phyloP scores from a whole-genome alignment of 1,140 invertebrate genomes.

The Thalassaphorura encarpata region DNA sequence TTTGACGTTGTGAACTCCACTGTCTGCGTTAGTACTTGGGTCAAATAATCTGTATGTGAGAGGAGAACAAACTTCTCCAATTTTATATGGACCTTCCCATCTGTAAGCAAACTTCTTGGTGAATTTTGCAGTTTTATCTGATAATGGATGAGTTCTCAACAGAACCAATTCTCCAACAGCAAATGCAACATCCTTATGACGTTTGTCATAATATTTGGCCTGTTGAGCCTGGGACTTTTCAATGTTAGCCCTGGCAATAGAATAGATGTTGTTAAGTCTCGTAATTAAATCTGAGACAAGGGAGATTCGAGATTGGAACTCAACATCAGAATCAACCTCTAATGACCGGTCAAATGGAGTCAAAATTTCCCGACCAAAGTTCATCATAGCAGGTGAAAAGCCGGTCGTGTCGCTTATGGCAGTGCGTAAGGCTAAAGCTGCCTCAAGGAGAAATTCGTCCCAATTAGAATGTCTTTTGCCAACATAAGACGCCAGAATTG shows the following conservation, averaged over 20 bases:
- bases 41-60: not conserved
- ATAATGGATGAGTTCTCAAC: not conserved
- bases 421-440: slow-evolving; percentile 40
- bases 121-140: not conserved
- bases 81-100: slow-evolving; percentile 1
- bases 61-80: not conserved
- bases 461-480: slow-evolving; percentile 35
- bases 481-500: slow-evolving; percentile 36
- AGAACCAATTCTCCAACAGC: not conserved
- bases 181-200: not conserved
- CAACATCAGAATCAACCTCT: not conserved
- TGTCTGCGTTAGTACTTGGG: not conserved
- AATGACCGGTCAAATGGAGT: not conserved
- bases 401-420: slow-evolving; percentile 35
- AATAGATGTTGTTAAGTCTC: not conserved
- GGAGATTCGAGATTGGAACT: not conserved
- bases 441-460: slow-evolving; percentile 35
- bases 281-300: not conserved
- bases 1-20: slow-evolving; percentile 1
- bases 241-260: not conserved
- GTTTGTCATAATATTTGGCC: not conserved
- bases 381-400: slow-evolving; percentile 37
- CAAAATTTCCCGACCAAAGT: slow-evolving; percentile 36
- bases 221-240: slow-evolving; percentile 2
- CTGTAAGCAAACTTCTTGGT: slow-evolving; percentile 1